These are phyloP conservation scores for Hemithea aestivaria DNA, from an alignment of 2,888 invertebrate species.

Conservation along the genomic window DNA sequence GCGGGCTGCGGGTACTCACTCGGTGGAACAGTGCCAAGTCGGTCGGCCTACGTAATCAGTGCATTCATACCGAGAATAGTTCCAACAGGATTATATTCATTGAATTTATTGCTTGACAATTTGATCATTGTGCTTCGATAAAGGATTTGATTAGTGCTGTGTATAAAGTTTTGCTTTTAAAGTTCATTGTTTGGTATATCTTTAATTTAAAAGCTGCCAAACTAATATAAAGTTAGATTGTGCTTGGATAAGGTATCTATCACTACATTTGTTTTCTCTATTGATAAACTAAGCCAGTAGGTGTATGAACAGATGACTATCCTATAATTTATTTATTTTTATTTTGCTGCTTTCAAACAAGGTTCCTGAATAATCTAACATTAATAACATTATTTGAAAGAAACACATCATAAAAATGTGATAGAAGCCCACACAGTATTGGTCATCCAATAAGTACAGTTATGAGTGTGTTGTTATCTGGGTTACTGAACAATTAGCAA, in stretches of 20 bases:
- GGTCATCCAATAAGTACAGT: conserved; percentile 5
- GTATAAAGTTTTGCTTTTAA: conserved; percentile 3
- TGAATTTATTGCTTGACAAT: conserved; percentile 8
- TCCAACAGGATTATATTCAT: conserved; percentile 15
- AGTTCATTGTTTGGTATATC: not conserved
- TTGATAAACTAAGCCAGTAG: no score
- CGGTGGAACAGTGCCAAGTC: conserved; percentile 70
- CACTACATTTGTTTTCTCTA: no score
- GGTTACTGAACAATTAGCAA: conserved; percentile 7
- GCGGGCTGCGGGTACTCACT: conserved; percentile 32
- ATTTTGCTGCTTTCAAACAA: no score
- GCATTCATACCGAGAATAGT: conserved; percentile 27
- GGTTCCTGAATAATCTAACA: no score
- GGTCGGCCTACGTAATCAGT: conserved; percentile 41
- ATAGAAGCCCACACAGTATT: not conserved
- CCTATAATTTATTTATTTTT: no score
- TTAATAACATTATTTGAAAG: no score
- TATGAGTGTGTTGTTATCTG: not conserved
- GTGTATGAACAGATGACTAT: no score
- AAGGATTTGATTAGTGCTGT: conserved; percentile 13
- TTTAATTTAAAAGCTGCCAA: no score
- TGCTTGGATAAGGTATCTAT: no score
- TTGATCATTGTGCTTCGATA: conserved; percentile 6
- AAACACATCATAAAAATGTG: no score
- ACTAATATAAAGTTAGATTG: no score